Base-by-base conservation (phyloP, 2,113 vertebrate species). In the Sciurus niger region DNA sequence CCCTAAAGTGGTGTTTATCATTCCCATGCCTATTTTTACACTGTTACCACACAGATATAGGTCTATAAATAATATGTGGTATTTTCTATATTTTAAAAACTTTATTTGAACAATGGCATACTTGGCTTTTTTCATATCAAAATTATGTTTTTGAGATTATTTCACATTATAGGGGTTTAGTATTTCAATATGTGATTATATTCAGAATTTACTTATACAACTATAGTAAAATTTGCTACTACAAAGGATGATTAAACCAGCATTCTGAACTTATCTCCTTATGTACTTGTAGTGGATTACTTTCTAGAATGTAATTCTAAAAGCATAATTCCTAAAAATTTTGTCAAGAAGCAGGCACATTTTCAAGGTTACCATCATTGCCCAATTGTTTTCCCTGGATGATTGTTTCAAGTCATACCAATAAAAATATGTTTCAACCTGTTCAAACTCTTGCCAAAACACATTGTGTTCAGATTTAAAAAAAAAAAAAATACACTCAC, bases 371-470 rank as follows among this genome's bases (percentile, higher is more conserved):
- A 74, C 14, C 70, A 22, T 55, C 43, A 68, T 77, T 93, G 60
- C 22, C 40, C 78, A 78, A 40, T 8, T 68, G 30, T 9, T 74
- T 73, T 89, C 43, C 20, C 40, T 70, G 28, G n/a, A 25, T 63
- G 58, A 40, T 8, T 84, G 4, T 77, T 70, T 37, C 37, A 70
- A 53, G 8, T 93, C 30, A 78, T 43, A 65, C 17, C 28, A 78
- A 84, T 30, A 92, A 40, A 82, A 58, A 22, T 16, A 77, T 55
- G 11, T 68, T 92, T 68, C 89, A 96, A 63, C 30, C 46, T 53
- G 0, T 40, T 86, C 43, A 77, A 73, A 60, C 73, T 86, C 37
- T 83, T 78, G 51, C 10, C 70, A 77, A 55, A 65, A 60, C 24
- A 73, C 12, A 3, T 14, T 46, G 11, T 43, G 24, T n/a, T 58